Evolutionary conservation across 2,888 invertebrate species (phyloP).

Genomic region (Platycheirus albimanus): DNA sequence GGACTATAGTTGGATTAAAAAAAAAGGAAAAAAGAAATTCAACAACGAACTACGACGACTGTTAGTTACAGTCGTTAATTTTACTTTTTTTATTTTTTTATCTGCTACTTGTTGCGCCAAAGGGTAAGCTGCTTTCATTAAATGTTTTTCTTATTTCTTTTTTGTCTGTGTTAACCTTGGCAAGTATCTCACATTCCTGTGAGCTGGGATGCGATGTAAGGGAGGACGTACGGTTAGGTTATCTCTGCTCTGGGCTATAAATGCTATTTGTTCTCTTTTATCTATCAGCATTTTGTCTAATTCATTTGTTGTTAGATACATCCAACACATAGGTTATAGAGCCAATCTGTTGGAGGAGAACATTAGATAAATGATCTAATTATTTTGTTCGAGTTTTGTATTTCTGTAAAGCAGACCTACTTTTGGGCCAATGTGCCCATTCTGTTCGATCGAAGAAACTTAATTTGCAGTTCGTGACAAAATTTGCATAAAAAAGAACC

Average conservation of each 20-base stretch:
- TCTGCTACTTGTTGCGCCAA: constrained; percentile 70
- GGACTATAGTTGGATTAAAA: constrained; percentile 49
- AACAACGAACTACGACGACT: constrained; percentile 32
- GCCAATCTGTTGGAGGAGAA: background rate
- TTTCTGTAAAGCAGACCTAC: constrained; percentile 5
- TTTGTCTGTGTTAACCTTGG: constrained; percentile 54
- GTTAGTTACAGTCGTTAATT: constrained; percentile 24
- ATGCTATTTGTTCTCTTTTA: background rate
- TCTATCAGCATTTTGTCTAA: constrained; percentile 16
- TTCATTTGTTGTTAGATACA: constrained; percentile 15
- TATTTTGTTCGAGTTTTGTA: background rate
- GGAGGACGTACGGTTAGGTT: no score
- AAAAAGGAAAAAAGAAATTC: background rate
- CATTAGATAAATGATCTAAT: constrained; percentile 7
- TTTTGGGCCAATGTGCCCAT: background rate
- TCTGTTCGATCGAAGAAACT: background rate
- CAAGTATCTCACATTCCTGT: constrained; percentile 68
- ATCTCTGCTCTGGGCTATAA: constrained; percentile 20
- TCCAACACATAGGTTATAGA: no score
- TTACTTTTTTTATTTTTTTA: background rate
- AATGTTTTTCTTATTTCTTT: constrained; percentile 23
- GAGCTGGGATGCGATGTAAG: background rate
- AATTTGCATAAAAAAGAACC: constrained; percentile 24
- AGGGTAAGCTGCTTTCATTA: constrained; percentile 70
- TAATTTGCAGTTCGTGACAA: constrained; percentile 36